Conservation (phyloP, 2,113 vertebrate species). For the Colistium nudipinnis region DNA sequence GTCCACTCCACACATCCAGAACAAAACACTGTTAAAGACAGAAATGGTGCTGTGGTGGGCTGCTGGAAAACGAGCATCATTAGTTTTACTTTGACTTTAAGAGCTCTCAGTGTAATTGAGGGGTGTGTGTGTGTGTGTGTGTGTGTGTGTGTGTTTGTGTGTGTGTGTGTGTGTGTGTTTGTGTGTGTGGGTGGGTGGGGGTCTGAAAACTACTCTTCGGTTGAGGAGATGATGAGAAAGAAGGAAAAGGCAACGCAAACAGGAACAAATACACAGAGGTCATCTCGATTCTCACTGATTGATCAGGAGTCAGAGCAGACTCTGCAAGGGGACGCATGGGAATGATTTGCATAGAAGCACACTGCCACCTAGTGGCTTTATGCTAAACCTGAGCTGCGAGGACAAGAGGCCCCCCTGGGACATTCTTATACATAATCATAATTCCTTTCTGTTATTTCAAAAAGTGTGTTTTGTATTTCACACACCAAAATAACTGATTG, state of each 20-base stretch:
- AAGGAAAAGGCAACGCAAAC: not conserved
- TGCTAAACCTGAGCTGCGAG: not conserved
- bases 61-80: constrained; percentile 43
- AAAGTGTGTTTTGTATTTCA: too few species aligned
- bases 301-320: not conserved
- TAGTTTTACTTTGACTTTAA: constrained; percentile 59
- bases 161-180: not conserved
- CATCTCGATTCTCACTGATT: not conserved
- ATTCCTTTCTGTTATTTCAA: too few species aligned
- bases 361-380: constrained; percentile 85
- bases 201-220: not conserved
- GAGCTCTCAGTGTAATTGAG: constrained; percentile 16
- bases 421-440: too few species aligned
- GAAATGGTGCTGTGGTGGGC: constrained; percentile 33
- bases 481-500: too few species aligned
- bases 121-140: too few species aligned
- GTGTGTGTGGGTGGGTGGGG: too few species aligned
- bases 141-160: too few species aligned
- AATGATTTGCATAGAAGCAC: constrained; percentile 64
- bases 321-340: not conserved
- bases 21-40: constrained; percentile 27
- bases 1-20: constrained; percentile 7
- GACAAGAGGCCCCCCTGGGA: too few species aligned
- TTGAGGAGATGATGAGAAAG: not conserved
- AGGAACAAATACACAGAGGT: not conserved